Evolutionary conservation across 2,797 vertebrate genomes (phyloP).

Genomic region (Danio aesculapii): DNA sequence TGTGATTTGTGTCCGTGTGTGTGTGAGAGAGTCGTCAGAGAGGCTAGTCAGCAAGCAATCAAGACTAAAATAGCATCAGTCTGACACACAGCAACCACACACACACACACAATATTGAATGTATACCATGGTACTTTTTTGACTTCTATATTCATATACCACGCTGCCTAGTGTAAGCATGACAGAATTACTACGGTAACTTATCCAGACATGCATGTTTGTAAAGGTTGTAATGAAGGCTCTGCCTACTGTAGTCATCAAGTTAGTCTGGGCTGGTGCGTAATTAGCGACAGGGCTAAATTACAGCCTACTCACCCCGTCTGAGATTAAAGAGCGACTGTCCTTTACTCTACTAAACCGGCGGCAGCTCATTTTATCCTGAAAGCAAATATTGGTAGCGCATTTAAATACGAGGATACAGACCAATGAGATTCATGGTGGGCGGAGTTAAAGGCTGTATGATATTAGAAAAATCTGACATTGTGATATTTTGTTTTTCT

Average conservation of each 20-base stretch:
- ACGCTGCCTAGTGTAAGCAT: not conserved
- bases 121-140: not conserved
- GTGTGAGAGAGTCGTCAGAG: constrained; percentile 47
- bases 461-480: no score
- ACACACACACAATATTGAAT: not conserved
- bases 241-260: constrained; percentile 61
- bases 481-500: no score
- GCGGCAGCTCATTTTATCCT: not conserved
- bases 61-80: constrained; percentile 51
- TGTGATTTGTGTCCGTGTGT: constrained; percentile 20
- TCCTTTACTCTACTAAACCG: not conserved
- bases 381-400: not conserved
- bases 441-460: no score
- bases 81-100: constrained; percentile 37
- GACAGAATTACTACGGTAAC: constrained; percentile 70
- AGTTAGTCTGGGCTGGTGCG: constrained; percentile 53
- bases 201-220: constrained; percentile 80
- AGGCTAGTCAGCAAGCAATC: constrained; percentile 25
- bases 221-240: constrained; percentile 60
- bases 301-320: constrained; percentile 81
- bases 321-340: constrained; percentile 79
- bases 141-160: constrained; percentile 5
- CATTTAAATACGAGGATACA: not conserved
- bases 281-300: constrained; percentile 83
- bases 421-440: not conserved